Evolutionary conservation across 2,797 vertebrate species (phyloP), one percentile per base, ranked within the genome.

Genomic region (Erethizon dorsatum): DNA sequence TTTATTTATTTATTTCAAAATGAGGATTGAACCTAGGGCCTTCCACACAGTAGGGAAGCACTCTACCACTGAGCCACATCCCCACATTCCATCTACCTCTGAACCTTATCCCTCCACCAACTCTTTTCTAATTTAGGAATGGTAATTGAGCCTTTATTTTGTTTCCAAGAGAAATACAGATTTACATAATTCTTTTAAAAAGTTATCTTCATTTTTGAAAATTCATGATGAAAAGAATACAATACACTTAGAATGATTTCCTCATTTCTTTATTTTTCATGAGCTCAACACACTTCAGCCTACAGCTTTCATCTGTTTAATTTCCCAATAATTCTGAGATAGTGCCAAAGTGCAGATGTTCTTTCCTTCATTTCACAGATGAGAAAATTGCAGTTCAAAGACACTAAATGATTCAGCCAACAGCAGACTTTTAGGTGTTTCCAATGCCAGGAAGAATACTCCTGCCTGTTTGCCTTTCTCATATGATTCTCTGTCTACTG

Each of bases 331-430:
- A 67, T 52, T 37, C 79, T 69, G 47, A 71, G 20, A 89, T 15
- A 52, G 50, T 89, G 14, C 6, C 91, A 80, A 95, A n/a, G 24
- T 33, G 10, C 12, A 92, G 54, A 31, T 88, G 22, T 24, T 87
- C 73, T 96, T 69, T 78, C 52, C 73, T 18, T 95, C 37, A 65
- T 90, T 97, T 94, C 86, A 96, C 86, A 96, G 95, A 88, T 96
- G 90, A 95, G 83, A 88, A 96, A 84, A 97, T 80, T 83, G 90
- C 93, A 71, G 59, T 96, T 95, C 45, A 59, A 54, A 52, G 59
- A 84, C 37, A 15, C 85, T 75, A 83, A 93, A 56, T 96, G 83
- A 33, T 61, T 95, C 33, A 3, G 24, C 75, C 63, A 94, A 83
- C 77, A 61, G 95, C 82, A 91, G 61, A 78, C 54, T 87, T 57